Conservation (phyloP, 2,797 vertebrate genomes). For the Mormyrops attenuatus region DNA sequence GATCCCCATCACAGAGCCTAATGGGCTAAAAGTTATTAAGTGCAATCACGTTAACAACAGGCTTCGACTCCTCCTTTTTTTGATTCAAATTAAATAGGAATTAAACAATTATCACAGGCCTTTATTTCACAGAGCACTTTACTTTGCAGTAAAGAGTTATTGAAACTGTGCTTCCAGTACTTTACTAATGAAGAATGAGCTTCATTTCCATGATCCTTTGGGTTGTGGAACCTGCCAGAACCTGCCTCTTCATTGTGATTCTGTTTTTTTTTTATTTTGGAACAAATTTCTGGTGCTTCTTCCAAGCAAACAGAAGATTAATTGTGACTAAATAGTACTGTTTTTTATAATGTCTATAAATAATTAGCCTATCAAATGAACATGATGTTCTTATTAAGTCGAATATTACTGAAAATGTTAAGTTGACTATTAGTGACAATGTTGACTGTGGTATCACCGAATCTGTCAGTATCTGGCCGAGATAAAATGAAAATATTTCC, state of each 20-base stretch:
- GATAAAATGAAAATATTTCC: not conserved
- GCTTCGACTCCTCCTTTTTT: conserved; percentile 33
- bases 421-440: not conserved
- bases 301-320: not conserved
- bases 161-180: not conserved
- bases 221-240: not conserved
- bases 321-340: not conserved
- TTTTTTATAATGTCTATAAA: not conserved
- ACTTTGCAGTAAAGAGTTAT: conserved; percentile 20
- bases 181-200: not conserved
- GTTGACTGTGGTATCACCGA: not conserved
- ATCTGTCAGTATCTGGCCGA: not conserved
- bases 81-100: conserved; percentile 60
- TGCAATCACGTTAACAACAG: conserved; percentile 56
- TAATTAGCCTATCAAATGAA: not conserved
- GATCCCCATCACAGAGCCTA: conserved; percentile 59
- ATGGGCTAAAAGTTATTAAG: conserved; percentile 68
- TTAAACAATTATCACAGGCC: conserved; percentile 57
- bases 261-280: not conserved
- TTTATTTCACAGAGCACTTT: conserved; percentile 43
- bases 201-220: not conserved
- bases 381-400: not conserved
- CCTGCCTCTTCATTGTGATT: not conserved
- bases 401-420: not conserved
- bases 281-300: not conserved